Evolutionary conservation across 2,888 invertebrate genomes (phyloP), one percentile per base, ranked within the genome.

Genomic region (Latrodectus hesperus): DNA sequence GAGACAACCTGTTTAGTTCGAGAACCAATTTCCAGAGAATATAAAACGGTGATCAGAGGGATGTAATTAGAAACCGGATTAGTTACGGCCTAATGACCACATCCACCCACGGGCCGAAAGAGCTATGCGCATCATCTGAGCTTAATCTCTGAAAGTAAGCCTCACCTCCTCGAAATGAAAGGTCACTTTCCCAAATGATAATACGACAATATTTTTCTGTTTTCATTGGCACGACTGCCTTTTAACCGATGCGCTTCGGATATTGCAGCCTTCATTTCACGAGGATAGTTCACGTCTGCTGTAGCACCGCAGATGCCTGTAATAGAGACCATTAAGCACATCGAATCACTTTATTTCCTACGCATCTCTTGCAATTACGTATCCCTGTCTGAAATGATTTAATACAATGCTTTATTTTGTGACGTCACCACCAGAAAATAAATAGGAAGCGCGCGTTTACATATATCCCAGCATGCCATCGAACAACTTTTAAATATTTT

Each of bases 41-140:
- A 60, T 60, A 60, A 60, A 60, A 60, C n/a, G 60, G n/a, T 65
- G 52, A 51, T 67, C 17, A 81, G 52, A 72, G 53, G 73, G 65
- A 81, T 65, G 73, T 74, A 79, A 79, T 79, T 79, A 79, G 79
- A 79, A 71, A 70, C 17, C 52, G 71, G 71, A 53, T 53, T 52
- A n/a, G 55, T 79, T 60, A 70, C 53, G 70, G 60, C 74, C 16
- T 75, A 75, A 60, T 55, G 79, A 77, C 77, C 53, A 17, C 22
- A 49, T 68, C 53, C 79, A 55, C 70, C 79, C 71, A 70, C 70
- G 49, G 70, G 11, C 38, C 12, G 38, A 26, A 60, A 60, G 60
- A 60, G 60, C 10, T 60, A 60, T 60, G 60, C 6, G 60, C 60
- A n/a, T 60, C 60, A 60, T 60, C 60, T 60, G n/a, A 60, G n/a